These are phyloP conservation scores for Manacus vitellinus DNA, from an alignment of 2,113 vertebrate genomes.

Conservation along the genomic window DNA sequence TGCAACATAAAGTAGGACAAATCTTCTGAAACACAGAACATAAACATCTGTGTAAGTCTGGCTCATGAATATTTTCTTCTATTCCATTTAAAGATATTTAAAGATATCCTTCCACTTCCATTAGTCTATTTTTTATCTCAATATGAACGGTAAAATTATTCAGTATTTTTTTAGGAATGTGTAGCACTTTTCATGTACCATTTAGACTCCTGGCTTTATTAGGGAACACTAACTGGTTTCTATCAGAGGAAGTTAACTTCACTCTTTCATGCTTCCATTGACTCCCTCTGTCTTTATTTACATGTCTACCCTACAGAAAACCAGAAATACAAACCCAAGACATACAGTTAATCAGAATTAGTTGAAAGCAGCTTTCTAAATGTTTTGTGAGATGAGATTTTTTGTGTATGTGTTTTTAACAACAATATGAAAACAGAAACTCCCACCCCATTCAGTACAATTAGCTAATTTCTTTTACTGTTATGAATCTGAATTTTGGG, in stretches of 20 bases:
- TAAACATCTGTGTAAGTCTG: background rate
- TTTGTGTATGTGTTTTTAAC: background rate
- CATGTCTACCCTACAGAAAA: background rate
- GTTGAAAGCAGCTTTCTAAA: background rate
- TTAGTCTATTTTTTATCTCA: background rate
- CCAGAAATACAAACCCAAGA: background rate
- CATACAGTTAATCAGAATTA: background rate
- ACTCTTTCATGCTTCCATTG: background rate
- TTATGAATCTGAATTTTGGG: background rate
- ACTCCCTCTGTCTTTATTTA: background rate
- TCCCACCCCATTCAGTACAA: background rate
- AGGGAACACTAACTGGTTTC: background rate
- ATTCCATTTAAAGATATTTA: background rate
- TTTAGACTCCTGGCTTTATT: background rate
- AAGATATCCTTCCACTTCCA: background rate
- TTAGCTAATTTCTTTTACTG: background rate
- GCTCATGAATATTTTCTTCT: background rate
- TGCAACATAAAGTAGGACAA: background rate
- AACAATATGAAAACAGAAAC: background rate
- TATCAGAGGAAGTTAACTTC: background rate
- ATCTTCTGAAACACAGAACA: background rate
- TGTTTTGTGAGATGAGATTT: background rate
- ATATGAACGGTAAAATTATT: background rate
- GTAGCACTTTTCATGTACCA: background rate
- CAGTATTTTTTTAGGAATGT: background rate